Evolutionary conservation across 2,888 invertebrate genomes (phyloP).

Genomic region (Drosophila koepferae): DNA sequence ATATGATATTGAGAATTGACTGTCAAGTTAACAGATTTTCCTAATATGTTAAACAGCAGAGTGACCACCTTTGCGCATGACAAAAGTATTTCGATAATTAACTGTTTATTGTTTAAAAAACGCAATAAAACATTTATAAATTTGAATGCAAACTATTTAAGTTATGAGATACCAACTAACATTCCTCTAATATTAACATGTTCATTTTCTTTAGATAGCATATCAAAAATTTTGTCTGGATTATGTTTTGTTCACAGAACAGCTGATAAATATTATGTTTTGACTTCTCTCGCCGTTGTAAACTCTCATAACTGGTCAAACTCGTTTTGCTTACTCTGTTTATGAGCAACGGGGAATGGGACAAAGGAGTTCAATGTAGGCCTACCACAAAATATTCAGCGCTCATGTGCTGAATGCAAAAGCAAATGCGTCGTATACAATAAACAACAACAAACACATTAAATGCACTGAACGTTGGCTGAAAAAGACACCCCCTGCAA

Average conservation of each 20-base stretch:
- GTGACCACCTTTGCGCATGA: neutral
- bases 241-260: slow-evolving; percentile 13
- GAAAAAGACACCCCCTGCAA: slow-evolving; percentile 37
- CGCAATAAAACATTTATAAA: neutral
- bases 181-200: neutral
- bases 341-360: slow-evolving; percentile 1
- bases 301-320: slow-evolving; percentile 43
- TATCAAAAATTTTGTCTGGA: neutral
- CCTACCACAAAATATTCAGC: slow-evolving; percentile 30
- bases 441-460: slow-evolving; percentile 16
- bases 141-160: neutral
- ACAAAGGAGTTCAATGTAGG: slow-evolving; percentile 34
- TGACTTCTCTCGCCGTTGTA: neutral
- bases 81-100: slow-evolving; percentile 16
- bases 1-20: neutral
- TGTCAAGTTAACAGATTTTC: slow-evolving; percentile 11
- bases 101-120: neutral
- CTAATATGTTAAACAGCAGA: slow-evolving; percentile 11
- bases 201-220: neutral
- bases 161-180: neutral
- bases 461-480: slow-evolving; percentile 27
- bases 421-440: slow-evolving; percentile 27
- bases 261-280: slow-evolving; percentile 48
- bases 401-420: slow-evolving; percentile 1
- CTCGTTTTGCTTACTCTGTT: slow-evolving; percentile 49